Evolutionary conservation across 2,888 invertebrate species (phyloP), one percentile per base, ranked within the genome.

Genomic region (Ctena decussata): DNA sequence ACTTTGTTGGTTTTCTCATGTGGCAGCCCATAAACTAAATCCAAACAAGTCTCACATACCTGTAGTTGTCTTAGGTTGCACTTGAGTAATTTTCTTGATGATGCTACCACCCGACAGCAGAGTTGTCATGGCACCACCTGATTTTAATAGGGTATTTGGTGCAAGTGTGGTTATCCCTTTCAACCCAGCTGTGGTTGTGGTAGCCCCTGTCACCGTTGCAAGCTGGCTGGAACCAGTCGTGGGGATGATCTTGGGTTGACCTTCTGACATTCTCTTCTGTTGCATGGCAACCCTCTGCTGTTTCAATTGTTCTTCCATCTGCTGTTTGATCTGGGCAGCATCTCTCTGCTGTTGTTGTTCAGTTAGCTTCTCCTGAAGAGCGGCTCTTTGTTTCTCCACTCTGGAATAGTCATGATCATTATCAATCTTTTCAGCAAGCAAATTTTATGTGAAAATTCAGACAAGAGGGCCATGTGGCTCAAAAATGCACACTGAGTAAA

Each of bases 291-390:
- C 98, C 85, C 98, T 96, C 95, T 99, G 99, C 92, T 98, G 97
- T 81, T 98, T 97, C 89, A 99, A 96, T 94, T 98, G 98, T 89
- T 98, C 98, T 94, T 99, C 98, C 97, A 98, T 97, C 96, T 98
- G 98, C 92, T 98, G 98, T 95, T 96, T 95, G 80, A 96, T 95
- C 82, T 96, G 93, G n/a, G 94, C 95, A 12, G 95, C 94, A 76
- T 94, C 94, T 78, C 94, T 91, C 18, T 86, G 85, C 3, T 89
- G 90, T 53, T 89, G 86, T 72, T 89, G 89, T 32, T 76, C 83
- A 8, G 90, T 93, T 75, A 92, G 84, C 89, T 95, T 95, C 91
- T 95, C 95, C 97, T 95, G 95, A 2, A 93, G 84, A n/a, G 93
- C 93, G 74, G 93, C 94, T 39, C 94, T 92, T 91, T 96, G 96